These are phyloP conservation scores for Pocillopora meandrina DNA, from an alignment of 92 coral and sea anemone species.

Conservation along the genomic window DNA sequence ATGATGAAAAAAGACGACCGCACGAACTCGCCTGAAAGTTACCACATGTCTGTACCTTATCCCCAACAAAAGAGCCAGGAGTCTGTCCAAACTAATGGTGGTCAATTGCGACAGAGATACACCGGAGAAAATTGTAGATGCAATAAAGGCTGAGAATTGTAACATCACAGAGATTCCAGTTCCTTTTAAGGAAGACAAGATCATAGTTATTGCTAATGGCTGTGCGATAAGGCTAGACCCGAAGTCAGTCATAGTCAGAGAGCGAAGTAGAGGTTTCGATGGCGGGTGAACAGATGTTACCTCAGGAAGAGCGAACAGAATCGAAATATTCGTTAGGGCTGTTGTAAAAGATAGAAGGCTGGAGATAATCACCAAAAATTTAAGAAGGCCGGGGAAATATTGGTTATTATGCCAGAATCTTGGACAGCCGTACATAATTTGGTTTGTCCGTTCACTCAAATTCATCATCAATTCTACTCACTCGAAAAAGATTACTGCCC, in stretches of 20 bases:
- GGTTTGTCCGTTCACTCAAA: no score
- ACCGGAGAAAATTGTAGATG: not conserved
- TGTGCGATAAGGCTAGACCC: not conserved
- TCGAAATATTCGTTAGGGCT: no score
- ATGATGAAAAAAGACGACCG: not conserved
- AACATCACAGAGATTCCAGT: not conserved
- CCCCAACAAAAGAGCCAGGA: constrained; percentile 18
- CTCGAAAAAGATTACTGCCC: no score
- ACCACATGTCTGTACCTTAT: constrained; percentile 29
- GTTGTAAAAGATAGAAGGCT: no score
- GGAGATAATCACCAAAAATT: no score
- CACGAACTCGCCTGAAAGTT: constrained; percentile 16
- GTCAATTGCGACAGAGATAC: not conserved
- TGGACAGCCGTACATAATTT: no score
- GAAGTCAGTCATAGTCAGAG: not conserved
- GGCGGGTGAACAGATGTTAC: no score
- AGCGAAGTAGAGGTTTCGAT: not conserved
- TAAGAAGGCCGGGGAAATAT: no score
- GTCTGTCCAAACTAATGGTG: constrained; percentile 35
- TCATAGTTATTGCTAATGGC: not conserved
- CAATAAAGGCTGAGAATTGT: not conserved
- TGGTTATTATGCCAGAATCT: no score
- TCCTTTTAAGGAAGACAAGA: not conserved
- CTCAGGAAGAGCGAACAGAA: no score
- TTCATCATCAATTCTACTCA: no score